Evolutionary conservation across 53 echinoderm and acorn worm genomes (phyloP), one percentile per base, ranked within the genome.

Genomic region (Luidia sarsii): DNA sequence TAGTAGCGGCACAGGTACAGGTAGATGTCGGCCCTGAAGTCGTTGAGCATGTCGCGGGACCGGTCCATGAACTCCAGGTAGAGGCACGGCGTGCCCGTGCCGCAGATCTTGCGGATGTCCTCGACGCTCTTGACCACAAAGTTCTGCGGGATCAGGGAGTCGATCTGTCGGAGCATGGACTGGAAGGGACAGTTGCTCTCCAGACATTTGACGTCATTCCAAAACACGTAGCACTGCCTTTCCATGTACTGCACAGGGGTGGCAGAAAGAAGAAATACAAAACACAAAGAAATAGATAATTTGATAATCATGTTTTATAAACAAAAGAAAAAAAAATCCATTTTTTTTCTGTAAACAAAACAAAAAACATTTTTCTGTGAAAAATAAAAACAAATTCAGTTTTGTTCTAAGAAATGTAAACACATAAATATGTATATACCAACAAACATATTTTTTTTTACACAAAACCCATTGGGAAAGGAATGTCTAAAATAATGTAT

Each of bases 11-110:
- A 88, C 33, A 95, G 68, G 24, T 88, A 88, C 0, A 90, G 79
- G 73, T 95, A 90, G 41, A 95, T 92, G 23, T 88, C 66, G 18
- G 88, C 93, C 25, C 90, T 86, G 41, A 92, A 95, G 19, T 51
- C 66, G 24, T 65, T 39, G 21, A 86, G 84, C 61, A 95, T 41
- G 29, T 74, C 79, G 11, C 81, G 62, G 1, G 93, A 70, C 68
- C 85, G 35, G 4, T 67, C 86, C 22, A 95, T 39, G 45, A 82
- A 85, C 35, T 88, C 79, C 11, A 88, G 59, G 14, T 82, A 65
- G 70, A 92, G 89, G 35, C 68, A 84, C 1, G 59, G 20, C 35
- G 41, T 82, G 49, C 57, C 68, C 36, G 35, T 66, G 20, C 81
- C 62, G 19, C 85, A 80, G 52, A 92, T 70, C 21, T 88, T 48